Percentiles rank a stretch among this genome's conserved stretches.
phyloP scores from a whole-genome alignment of 2,113 vertebrate genomes.

The Rhinolophus sinicus region DNA sequence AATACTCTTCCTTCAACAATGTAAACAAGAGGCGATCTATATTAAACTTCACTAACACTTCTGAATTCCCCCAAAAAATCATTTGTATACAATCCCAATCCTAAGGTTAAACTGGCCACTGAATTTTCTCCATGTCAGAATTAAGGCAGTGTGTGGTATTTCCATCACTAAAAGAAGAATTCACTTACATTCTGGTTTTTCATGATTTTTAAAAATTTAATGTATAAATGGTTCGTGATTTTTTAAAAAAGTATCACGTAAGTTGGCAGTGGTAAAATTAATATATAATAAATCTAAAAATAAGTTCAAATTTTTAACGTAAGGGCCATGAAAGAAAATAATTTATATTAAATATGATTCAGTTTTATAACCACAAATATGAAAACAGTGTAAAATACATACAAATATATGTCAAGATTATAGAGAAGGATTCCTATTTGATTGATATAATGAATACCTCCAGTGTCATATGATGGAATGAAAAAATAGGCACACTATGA shows the following conservation, averaged over 20 bases:
- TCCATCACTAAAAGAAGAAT: slow-evolving; percentile 46
- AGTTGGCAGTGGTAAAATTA: slow-evolving; percentile 3
- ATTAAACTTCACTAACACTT: slow-evolving; percentile 36
- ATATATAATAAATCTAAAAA: not conserved
- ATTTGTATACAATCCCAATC: not conserved
- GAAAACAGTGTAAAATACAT: slow-evolving; percentile 3
- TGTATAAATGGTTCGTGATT: not conserved
- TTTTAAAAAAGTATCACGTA: not conserved
- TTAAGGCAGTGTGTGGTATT: not conserved
- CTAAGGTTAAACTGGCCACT: slow-evolving; percentile 26
- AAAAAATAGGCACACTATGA: slow-evolving; percentile 22
- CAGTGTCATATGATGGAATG: slow-evolving; percentile 7
- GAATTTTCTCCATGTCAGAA: slow-evolving; percentile 45
- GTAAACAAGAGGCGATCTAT: slow-evolving; percentile 41
- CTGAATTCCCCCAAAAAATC: not conserved
- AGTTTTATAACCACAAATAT: slow-evolving; percentile 30
- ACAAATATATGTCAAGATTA: slow-evolving; percentile 33
- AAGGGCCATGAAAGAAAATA: not conserved
- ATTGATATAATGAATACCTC: not conserved
- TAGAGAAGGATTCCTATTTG: slow-evolving; percentile 36
- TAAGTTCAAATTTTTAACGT: slow-evolving; percentile 44
- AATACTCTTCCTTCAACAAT: not conserved
- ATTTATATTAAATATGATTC: not conserved
- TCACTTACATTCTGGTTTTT: slow-evolving; percentile 41
- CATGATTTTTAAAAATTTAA: slow-evolving; percentile 21